Evolutionary conservation across 2,113 vertebrate species (phyloP).

Genomic region (Tachuris rubrigastra): DNA sequence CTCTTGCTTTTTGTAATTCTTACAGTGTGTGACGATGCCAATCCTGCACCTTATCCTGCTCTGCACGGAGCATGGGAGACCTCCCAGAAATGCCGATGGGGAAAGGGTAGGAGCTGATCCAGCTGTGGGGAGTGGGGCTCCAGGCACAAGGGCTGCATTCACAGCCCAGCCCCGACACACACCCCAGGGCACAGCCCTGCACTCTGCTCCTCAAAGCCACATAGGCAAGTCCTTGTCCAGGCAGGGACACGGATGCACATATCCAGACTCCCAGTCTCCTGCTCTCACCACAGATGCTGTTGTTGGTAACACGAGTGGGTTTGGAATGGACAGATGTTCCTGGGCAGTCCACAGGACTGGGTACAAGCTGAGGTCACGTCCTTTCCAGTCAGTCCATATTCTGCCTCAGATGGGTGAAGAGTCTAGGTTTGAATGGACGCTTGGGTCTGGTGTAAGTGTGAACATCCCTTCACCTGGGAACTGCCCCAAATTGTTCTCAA

Average conservation of each 20-base stretch:
- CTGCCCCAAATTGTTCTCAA: not conserved
- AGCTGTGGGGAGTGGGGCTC: not conserved
- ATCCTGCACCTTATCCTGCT: not conserved
- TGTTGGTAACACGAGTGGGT: not conserved
- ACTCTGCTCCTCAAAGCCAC: not conserved
- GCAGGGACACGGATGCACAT: rapidly evolving
- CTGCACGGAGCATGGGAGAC: not conserved
- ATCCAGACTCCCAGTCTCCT: constrained; percentile 25
- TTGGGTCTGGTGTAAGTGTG: not conserved
- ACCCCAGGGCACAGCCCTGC: not conserved
- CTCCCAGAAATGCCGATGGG: not conserved
- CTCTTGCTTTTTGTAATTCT: not conserved
- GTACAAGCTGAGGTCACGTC: not conserved
- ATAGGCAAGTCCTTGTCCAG: not conserved
- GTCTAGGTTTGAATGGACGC: rapidly evolving
- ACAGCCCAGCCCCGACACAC: not conserved
- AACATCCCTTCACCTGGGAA: not conserved
- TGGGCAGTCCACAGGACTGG: not conserved
- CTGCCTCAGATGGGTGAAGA: not conserved
- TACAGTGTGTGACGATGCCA: rapidly evolving
- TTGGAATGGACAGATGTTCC: not conserved
- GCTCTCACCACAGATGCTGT: not conserved
- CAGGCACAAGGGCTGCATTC: not conserved
- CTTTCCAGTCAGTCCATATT: not conserved
- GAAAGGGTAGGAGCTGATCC: not conserved